phyloP scores from a whole-genome alignment of 2,888 invertebrate genomes.

The Morpho achilles region DNA sequence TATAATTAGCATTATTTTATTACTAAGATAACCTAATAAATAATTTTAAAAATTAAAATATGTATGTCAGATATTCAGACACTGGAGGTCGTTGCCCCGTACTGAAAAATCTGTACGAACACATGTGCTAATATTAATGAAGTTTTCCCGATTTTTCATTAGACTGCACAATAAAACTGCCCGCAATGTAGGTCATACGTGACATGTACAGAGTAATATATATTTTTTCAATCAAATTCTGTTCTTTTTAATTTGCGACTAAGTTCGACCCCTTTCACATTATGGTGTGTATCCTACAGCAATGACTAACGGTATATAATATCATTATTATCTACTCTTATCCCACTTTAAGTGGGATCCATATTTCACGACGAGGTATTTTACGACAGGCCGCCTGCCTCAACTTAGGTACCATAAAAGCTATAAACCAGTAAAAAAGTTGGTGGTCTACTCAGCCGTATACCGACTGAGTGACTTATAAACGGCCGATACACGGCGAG shows the following conservation, averaged over 20 bases:
- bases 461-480: no score
- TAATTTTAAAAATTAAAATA: not conserved
- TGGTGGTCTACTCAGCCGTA: no score
- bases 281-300: not conserved
- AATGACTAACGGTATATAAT: no score
- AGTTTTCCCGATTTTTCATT: constrained; percentile 7
- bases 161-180: constrained; percentile 10
- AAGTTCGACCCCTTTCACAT: not conserved
- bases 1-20: no score
- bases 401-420: no score
- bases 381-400: no score
- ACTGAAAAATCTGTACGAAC: not conserved
- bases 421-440: no score
- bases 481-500: no score
- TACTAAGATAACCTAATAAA: no score
- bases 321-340: no score
- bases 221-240: constrained; percentile 9
- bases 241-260: constrained; percentile 3
- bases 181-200: constrained; percentile 15
- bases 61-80: not conserved
- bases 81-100: not conserved
- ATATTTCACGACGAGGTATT: no score
- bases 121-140: not conserved
- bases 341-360: no score
- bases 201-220: constrained; percentile 14